These are phyloP conservation scores for Drosophila chauvacae DNA, from an alignment of 1,140 invertebrate species.

Conservation along the genomic window DNA sequence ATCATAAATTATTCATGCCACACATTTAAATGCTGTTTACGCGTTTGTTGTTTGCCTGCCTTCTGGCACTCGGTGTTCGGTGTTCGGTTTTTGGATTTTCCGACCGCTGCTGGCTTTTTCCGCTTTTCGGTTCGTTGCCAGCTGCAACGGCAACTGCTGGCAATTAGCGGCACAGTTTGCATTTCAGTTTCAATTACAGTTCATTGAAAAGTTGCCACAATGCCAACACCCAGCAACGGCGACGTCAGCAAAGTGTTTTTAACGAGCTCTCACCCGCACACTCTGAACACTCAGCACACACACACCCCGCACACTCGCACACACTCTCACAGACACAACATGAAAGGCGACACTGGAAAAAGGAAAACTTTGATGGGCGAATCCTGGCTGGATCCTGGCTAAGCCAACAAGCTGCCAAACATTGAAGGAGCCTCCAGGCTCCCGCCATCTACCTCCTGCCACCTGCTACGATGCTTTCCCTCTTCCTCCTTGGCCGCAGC, in stretches of 20 bases:
- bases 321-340: conserved; percentile 36
- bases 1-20: conserved; percentile 77
- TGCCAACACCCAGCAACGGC: conserved; percentile 59
- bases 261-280: conserved; percentile 63
- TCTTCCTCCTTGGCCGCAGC: conserved; percentile 10
- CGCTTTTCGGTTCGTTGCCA: conserved; percentile 20
- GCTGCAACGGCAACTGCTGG: conserved; percentile 50
- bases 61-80: conserved; percentile 30
- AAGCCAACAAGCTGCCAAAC: conserved; percentile 77
- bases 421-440: conserved; percentile 29
- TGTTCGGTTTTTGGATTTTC: conserved; percentile 13
- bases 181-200: conserved; percentile 81
- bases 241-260: conserved; percentile 79
- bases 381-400: conserved; percentile 46
- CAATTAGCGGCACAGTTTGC: conserved; percentile 73
- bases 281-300: conserved; percentile 16
- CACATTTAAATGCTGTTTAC: conserved; percentile 71
- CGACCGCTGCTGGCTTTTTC: conserved; percentile 14
- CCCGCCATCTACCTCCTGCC: conserved; percentile 3
- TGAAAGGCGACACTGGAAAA: conserved; percentile 53
- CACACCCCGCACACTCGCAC: neutral
- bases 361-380: conserved; percentile 63
- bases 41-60: conserved; percentile 40
- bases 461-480: conserved; percentile 3
- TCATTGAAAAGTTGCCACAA: conserved; percentile 79